phyloP scores from a whole-genome alignment of 2,113 vertebrate species.

The Zapus hudsonius region DNA sequence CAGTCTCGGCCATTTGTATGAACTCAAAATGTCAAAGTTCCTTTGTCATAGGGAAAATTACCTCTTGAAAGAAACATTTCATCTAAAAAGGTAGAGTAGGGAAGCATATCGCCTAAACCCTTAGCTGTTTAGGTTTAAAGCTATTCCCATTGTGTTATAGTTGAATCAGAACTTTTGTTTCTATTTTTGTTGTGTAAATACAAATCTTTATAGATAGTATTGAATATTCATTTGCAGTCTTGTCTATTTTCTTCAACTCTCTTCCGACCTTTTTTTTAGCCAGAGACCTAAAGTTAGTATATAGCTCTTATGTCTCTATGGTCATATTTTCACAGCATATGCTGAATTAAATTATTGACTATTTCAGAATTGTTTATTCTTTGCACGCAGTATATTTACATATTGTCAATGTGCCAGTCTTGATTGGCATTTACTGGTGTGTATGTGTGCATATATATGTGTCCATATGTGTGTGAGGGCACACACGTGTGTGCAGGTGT shows the following conservation, averaged over 20 bases:
- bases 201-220: background rate
- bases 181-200: background rate
- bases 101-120: background rate
- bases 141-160: background rate
- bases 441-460: too few relatives aligned
- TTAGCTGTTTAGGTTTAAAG: background rate
- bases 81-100: background rate
- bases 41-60: background rate
- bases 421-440: too few relatives aligned
- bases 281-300: background rate
- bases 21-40: background rate
- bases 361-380: background rate
- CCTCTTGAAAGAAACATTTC: conserved; percentile 10
- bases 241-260: background rate
- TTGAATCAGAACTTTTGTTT: background rate
- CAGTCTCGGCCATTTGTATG: background rate
- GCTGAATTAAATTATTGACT: background rate
- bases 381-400: too few relatives aligned
- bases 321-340: background rate
- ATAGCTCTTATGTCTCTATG: background rate
- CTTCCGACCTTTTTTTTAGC: background rate
- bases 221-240: background rate
- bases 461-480: too few relatives aligned
- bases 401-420: too few relatives aligned
- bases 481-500: too few relatives aligned